Conservation (phyloP, 2,797 vertebrate species). For the Cercopithecus neglectus region DNA sequence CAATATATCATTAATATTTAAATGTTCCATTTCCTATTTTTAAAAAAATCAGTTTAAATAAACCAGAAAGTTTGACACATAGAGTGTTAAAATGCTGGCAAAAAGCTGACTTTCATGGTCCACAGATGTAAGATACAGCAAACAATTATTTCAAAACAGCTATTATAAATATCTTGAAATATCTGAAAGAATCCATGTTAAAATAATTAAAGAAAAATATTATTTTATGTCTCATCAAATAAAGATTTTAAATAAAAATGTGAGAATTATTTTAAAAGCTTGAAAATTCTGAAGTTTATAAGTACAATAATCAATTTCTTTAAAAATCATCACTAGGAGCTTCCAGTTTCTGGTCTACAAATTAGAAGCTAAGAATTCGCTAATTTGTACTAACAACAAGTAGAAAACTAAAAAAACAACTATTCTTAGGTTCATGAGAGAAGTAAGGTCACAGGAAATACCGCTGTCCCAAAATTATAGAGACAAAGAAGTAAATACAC, state of each 20-base stretch:
- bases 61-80: neutral
- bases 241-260: neutral
- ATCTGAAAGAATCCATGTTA: neutral
- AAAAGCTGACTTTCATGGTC: neutral
- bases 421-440: neutral
- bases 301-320: neutral
- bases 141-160: neutral
- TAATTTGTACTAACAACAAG: neutral
- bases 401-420: neutral
- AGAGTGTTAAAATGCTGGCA: neutral
- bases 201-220: neutral
- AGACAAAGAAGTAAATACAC: neutral
- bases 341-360: neutral
- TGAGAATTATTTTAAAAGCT: neutral
- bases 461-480: neutral
- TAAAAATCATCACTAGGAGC: neutral
- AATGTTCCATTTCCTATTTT: neutral
- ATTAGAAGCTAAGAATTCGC: neutral
- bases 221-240: neutral
- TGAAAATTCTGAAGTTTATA: neutral
- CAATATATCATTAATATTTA: neutral
- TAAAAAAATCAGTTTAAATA: neutral
- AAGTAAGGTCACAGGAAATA: neutral
- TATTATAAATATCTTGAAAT: neutral
- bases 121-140: neutral